Evolutionary conservation across 2,113 vertebrate species (phyloP).

Genomic region (Alligator sinensis): DNA sequence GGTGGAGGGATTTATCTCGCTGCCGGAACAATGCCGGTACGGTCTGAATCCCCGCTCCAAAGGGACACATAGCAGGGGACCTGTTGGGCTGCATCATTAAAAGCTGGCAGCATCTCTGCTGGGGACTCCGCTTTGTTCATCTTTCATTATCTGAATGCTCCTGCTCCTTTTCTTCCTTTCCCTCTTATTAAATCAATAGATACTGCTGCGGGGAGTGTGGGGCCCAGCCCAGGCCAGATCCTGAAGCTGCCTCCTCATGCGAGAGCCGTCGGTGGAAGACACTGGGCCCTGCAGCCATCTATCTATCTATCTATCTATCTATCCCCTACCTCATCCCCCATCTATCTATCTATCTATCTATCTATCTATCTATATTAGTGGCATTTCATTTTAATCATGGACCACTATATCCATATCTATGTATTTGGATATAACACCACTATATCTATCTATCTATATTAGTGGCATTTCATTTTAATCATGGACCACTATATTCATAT

Average conservation of each 20-base stretch:
- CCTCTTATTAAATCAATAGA: conserved; percentile 77
- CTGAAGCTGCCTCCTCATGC: not conserved
- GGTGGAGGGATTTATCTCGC: conserved; percentile 80
- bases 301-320: too few species aligned
- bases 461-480: too few species aligned
- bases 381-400: too few species aligned
- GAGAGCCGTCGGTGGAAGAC: not conserved
- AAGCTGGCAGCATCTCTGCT: conserved; percentile 74
- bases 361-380: too few species aligned
- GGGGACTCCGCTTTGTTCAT: conserved; percentile 69
- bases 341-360: too few species aligned
- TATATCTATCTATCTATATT: too few species aligned
- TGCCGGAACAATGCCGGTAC: conserved; percentile 66
- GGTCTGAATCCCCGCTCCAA: conserved; percentile 75
- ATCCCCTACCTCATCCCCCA: too few species aligned
- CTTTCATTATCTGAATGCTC: conserved; percentile 56
- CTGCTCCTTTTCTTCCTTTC: conserved; percentile 65
- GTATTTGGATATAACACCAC: too few species aligned
- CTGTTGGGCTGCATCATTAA: conserved; percentile 70
- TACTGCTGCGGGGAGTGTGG: conserved; percentile 12
- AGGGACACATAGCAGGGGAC: conserved; percentile 69
- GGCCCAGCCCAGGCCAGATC: not conserved
- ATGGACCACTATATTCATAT: too few species aligned
- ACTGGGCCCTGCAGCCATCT: not conserved
- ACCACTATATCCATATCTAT: too few species aligned